phyloP scores from a whole-genome alignment of 1,140 invertebrate species.

The Platyscapa corneri region DNA sequence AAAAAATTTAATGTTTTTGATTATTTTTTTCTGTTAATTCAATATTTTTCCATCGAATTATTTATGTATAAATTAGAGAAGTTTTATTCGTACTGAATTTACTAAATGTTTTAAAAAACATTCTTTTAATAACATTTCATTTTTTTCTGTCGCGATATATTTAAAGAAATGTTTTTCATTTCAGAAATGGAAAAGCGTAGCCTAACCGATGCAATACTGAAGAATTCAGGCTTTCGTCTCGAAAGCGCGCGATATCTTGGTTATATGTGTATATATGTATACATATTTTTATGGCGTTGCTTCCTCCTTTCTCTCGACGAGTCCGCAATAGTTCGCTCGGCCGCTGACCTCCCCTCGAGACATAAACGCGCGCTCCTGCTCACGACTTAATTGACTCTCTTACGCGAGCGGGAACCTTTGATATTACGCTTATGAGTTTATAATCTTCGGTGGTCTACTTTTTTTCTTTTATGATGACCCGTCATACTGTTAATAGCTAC shows the following conservation, averaged over 20 bases:
- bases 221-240: background rate
- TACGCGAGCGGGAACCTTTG: slow-evolving; percentile 2
- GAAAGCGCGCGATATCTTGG: background rate
- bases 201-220: background rate
- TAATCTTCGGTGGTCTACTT: background rate
- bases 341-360: slow-evolving; percentile 40
- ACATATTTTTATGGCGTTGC: slow-evolving; percentile 31
- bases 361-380: background rate
- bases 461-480: background rate
- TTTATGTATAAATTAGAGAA: too few species aligned
- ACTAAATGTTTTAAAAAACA: too few species aligned
- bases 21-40: too few species aligned
- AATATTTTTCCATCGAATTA: too few species aligned
- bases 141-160: background rate
- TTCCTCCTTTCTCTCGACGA: slow-evolving; percentile 53
- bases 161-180: background rate
- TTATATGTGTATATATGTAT: slow-evolving; percentile 7
- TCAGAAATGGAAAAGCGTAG: background rate
- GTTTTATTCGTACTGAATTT: too few species aligned
- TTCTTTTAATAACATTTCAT: too few species aligned
- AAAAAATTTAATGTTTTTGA: too few species aligned
- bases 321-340: slow-evolving; percentile 21
- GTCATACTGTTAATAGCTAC: background rate
- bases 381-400: slow-evolving; percentile 42
- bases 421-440: slow-evolving; percentile 31